Base-by-base conservation (phyloP, 2,888 invertebrate genomes). In the Drosophila crucigera region DNA sequence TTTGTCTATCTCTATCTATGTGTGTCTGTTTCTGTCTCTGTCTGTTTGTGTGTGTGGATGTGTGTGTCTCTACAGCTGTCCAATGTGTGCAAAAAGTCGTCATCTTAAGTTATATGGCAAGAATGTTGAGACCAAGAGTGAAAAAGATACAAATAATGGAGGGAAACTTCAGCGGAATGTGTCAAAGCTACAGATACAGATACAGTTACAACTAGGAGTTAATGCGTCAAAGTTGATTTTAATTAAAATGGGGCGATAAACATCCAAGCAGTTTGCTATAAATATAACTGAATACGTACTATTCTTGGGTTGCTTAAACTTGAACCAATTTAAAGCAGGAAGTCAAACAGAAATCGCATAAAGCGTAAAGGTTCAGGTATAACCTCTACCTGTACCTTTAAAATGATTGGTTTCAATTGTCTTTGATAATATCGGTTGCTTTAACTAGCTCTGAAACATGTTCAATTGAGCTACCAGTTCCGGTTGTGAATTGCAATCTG, bases 41-140 rank as follows among this genome's bases (percentile, higher is more conserved):
- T 33, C 4, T 35, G 35, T 25, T 65, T 28, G 28, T 6, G 37
- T 58, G 39, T 50, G 39, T 43, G n/a, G 59, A 28, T 59, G 41
- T 60, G 22, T 61, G 50, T 55, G 11, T 9, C 4, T 16, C 19
- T 14, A n/a, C 52, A 35, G 39, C 47, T 54, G 58, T 14, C 37
- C 65, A 73, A 58, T 72, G 58, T 72, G 33, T 56, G 53, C 53
- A 28, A 70, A 58, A 58, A 41, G 53, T 66, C 73, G 60, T 65
- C 65, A 60, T 55, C 60, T 67, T 41, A 61, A 55, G 52, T 47
- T 43, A 30, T 35, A 55, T 37, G 39, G 58, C 35, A 73, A 43
- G 41, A 41, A 73, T 39, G 39, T 55, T 52, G 63, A 49, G 47
- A 43, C 16, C 11, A 69, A 52, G 25, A 35, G 33, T 41, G 31